A percentile compares a stretch with the other conserved stretches of the same genome.
Conservation (phyloP, 2,797 vertebrate species). For the Tangara arthus region DNA sequence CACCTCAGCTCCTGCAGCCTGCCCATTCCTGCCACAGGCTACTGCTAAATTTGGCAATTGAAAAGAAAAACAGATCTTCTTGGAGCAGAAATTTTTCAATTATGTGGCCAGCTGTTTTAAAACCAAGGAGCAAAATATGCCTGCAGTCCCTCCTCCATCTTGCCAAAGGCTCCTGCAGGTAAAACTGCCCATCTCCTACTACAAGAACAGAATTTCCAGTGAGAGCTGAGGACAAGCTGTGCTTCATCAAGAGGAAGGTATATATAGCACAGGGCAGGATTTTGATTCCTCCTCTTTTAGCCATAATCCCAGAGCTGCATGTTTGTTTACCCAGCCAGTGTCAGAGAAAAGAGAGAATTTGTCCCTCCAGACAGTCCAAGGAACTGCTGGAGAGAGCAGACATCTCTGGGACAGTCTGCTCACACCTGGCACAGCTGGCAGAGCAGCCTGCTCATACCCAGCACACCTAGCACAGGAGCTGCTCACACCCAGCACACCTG, state of each 20-base stretch:
- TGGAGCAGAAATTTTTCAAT: background rate
- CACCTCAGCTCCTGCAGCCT: background rate
- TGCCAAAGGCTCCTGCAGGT: background rate
- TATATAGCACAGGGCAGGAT: background rate
- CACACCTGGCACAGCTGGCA: background rate
- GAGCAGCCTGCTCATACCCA: background rate
- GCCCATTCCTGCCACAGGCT: rapidly evolving
- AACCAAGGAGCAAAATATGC: background rate
- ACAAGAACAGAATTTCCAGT: background rate
- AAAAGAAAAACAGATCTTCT: background rate
- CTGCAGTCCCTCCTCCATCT: background rate
- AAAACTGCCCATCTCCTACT: background rate
- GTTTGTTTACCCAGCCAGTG: background rate
- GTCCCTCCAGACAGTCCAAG: background rate
- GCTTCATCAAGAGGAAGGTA: background rate
- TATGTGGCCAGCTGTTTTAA: background rate
- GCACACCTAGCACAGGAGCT: background rate
- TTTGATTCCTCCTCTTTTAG: background rate
- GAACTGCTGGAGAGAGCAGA: background rate
- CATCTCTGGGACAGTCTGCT: background rate
- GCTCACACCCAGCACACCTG: too few relatives aligned
- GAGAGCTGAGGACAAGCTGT: background rate
- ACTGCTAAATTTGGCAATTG: background rate
- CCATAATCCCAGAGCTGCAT: background rate
- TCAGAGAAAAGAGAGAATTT: background rate